phyloP scores from a whole-genome alignment of 2,888 invertebrate genomes.

The Hylaea fasciaria region DNA sequence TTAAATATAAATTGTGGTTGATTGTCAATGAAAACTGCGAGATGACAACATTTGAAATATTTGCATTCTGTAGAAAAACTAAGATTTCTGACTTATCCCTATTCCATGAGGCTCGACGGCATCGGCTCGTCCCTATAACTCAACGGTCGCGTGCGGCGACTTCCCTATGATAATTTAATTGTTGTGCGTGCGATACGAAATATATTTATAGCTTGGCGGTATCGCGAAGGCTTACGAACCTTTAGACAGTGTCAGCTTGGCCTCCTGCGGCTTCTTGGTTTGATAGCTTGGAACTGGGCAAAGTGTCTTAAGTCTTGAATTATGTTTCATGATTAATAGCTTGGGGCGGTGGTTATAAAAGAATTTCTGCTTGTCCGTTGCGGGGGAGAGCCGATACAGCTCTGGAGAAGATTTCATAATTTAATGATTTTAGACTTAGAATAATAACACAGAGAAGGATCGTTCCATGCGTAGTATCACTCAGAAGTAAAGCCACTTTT shows the following conservation, averaged over 20 bases:
- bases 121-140: constrained; percentile 68
- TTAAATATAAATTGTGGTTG: too few species aligned
- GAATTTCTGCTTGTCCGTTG: too few species aligned
- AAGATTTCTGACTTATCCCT: constrained; percentile 38
- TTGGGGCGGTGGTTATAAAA: too few species aligned
- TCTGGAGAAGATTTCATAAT: too few species aligned
- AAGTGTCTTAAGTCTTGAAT: too few species aligned
- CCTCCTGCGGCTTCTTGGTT: constrained; percentile 29
- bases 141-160: constrained; percentile 78
- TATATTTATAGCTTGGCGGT: constrained; percentile 61
- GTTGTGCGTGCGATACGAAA: constrained; percentile 74
- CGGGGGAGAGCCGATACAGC: too few species aligned
- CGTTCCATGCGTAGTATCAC: too few species aligned
- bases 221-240: constrained; percentile 39
- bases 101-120: constrained; percentile 34
- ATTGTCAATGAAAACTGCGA: background rate
- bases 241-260: constrained; percentile 44
- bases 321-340: too few species aligned
- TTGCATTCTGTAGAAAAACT: too few species aligned
- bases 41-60: background rate
- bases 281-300: background rate
- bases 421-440: too few species aligned
- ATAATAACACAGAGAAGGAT: too few species aligned
- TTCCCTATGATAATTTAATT: constrained; percentile 83
- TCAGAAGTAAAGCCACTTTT: too few species aligned